Evolutionary conservation across 2,113 vertebrate genomes (phyloP).

Genomic region (Himantopus leucocephalus): DNA sequence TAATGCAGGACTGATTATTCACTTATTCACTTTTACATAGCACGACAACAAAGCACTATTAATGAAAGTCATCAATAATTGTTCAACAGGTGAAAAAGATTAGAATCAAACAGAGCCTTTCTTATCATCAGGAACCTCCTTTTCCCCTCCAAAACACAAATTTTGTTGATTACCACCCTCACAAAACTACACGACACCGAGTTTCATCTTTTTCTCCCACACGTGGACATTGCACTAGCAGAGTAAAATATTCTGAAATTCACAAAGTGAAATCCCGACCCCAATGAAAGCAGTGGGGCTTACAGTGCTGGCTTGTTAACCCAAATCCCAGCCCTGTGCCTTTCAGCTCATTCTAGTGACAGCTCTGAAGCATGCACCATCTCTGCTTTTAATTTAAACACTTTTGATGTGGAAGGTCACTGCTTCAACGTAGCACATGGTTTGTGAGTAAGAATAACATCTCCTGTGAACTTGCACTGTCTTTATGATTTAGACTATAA

Average conservation of each 20-base stretch:
- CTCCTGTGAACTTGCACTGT: background rate
- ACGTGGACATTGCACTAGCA: background rate
- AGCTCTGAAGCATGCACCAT: background rate
- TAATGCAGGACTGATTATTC: constrained; percentile 39
- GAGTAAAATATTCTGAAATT: background rate
- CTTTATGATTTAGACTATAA: background rate
- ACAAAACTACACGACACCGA: accelerated
- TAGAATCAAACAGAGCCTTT: background rate
- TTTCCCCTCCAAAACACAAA: background rate
- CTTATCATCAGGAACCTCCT: background rate
- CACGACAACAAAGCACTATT: background rate
- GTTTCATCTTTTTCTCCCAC: background rate
- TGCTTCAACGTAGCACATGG: background rate
- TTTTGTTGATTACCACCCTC: background rate
- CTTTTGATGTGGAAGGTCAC: background rate
- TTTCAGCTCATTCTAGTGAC: background rate
- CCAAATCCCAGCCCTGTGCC: background rate
- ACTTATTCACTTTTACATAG: constrained; percentile 14
- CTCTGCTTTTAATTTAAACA: background rate
- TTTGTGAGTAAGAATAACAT: background rate
- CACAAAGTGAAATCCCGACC: background rate
- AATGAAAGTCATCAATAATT: constrained; percentile 55
- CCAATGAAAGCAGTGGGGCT: background rate
- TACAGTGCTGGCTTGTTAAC: background rate
- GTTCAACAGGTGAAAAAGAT: constrained; percentile 21